phyloP scores from a whole-genome alignment of 2,888 invertebrate species.

The Polyommatus iphigenia region DNA sequence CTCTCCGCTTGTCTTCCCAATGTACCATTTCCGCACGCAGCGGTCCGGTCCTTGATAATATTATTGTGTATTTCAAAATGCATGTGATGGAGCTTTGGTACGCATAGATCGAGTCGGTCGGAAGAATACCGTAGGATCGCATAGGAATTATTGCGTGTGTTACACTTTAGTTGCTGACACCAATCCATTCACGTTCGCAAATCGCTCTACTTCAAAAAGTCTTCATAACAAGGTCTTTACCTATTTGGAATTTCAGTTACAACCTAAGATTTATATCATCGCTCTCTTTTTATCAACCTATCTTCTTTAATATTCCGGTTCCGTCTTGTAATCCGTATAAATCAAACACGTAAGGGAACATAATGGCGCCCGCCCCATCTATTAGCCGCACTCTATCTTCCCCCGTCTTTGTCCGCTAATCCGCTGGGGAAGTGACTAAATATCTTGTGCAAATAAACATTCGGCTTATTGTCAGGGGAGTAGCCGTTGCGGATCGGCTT shows the following conservation, averaged over 20 bases:
- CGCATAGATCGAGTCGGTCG: not conserved
- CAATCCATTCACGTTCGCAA: not conserved
- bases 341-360: slow-evolving; percentile 32
- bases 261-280: not conserved
- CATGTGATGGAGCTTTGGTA: not conserved
- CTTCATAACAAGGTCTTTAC: not conserved
- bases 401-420: slow-evolving; percentile 72
- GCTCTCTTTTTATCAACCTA: not conserved
- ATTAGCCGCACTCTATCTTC: slow-evolving; percentile 73
- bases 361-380: slow-evolving; percentile 64
- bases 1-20: slow-evolving; percentile 60
- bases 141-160: not conserved
- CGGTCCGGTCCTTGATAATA: slow-evolving; percentile 5
- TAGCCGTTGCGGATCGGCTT: slow-evolving; percentile 71
- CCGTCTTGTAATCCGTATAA: slow-evolving; percentile 29
- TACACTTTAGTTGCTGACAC: not conserved
- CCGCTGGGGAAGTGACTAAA: slow-evolving; percentile 78
- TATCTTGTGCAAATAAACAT: slow-evolving; percentile 81
- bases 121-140: not conserved
- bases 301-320: slow-evolving; percentile 2
- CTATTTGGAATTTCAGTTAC: not conserved
- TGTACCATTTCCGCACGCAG: slow-evolving; percentile 69
- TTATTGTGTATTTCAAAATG: slow-evolving; percentile 1
- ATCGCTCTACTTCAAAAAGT: not conserved
- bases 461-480: slow-evolving; percentile 69